These are phyloP conservation scores for Platyura marginata DNA, from an alignment of 1,140 invertebrate species.

Conservation along the genomic window DNA sequence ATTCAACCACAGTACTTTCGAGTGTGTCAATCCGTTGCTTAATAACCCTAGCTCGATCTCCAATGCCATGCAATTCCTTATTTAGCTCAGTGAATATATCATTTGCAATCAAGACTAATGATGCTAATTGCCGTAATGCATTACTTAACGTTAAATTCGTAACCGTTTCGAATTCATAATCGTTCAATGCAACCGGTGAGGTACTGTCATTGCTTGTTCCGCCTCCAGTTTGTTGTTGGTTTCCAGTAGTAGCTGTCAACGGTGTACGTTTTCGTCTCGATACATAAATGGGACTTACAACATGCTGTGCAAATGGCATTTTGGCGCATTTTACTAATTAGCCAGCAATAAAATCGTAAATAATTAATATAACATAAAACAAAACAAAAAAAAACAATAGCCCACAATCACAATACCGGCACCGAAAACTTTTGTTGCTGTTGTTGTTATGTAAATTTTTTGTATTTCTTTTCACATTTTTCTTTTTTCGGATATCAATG, in stretches of 20 bases:
- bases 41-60: slow-evolving; percentile 39
- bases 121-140: slow-evolving; percentile 54
- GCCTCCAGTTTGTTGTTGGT: slow-evolving; percentile 10
- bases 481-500: too few relatives aligned
- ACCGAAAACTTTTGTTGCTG: too few relatives aligned
- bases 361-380: too few relatives aligned
- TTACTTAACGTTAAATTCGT: slow-evolving; percentile 59
- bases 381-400: too few relatives aligned
- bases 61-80: slow-evolving; percentile 42
- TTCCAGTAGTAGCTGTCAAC: slow-evolving; percentile 31
- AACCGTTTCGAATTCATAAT: slow-evolving; percentile 52
- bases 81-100: slow-evolving; percentile 59
- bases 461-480: too few relatives aligned
- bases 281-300: slow-evolving; percentile 45
- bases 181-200: slow-evolving; percentile 22
- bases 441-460: too few relatives aligned
- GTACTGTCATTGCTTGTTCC: slow-evolving; percentile 3
- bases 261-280: slow-evolving; percentile 38
- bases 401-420: too few relatives aligned
- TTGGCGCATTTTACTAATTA: slow-evolving; percentile 8
- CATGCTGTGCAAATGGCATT: slow-evolving; percentile 57
- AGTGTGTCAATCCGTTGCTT: slow-evolving; percentile 39
- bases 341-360: too few relatives aligned
- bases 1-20: slow-evolving; percentile 36
- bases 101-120: slow-evolving; percentile 53